Evolutionary conservation across 2,888 invertebrate species (phyloP).

Genomic region (Cheiracanthium punctorium): DNA sequence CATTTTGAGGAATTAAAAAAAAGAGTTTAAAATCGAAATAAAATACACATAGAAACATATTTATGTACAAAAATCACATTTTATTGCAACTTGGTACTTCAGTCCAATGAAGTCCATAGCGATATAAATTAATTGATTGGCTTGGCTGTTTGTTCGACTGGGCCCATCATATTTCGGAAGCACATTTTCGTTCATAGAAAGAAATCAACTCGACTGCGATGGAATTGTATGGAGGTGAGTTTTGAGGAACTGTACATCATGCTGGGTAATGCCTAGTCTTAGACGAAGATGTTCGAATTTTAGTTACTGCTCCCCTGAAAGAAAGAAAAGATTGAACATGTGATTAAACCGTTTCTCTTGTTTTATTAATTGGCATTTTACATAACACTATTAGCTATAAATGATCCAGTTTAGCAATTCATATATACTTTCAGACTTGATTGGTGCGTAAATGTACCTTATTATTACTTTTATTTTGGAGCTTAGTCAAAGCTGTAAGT

Average conservation of each 20-base stretch:
- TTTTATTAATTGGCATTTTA: too few species aligned
- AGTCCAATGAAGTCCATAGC: background rate
- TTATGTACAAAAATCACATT: constrained; percentile 17
- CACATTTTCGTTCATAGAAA: background rate
- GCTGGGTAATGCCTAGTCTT: background rate
- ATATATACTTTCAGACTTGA: too few species aligned
- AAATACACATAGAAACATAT: background rate
- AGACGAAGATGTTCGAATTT: too few species aligned
- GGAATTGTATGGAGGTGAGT: background rate
- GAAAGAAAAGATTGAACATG: too few species aligned
- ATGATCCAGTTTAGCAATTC: too few species aligned
- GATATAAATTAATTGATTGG: background rate
- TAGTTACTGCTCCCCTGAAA: too few species aligned
- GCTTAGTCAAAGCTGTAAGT: too few species aligned
- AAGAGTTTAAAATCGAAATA: background rate
- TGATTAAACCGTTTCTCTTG: too few species aligned
- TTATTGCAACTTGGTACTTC: background rate
- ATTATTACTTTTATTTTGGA: too few species aligned
- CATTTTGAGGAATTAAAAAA: too few species aligned
- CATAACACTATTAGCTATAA: too few species aligned
- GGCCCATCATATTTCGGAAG: background rate
- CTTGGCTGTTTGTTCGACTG: background rate
- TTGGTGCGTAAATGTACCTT: too few species aligned
- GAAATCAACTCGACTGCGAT: background rate
- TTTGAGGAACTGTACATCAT: constrained; percentile 1